Conservation (phyloP, 2,888 invertebrate genomes). For the Cephus rjabovi region DNA sequence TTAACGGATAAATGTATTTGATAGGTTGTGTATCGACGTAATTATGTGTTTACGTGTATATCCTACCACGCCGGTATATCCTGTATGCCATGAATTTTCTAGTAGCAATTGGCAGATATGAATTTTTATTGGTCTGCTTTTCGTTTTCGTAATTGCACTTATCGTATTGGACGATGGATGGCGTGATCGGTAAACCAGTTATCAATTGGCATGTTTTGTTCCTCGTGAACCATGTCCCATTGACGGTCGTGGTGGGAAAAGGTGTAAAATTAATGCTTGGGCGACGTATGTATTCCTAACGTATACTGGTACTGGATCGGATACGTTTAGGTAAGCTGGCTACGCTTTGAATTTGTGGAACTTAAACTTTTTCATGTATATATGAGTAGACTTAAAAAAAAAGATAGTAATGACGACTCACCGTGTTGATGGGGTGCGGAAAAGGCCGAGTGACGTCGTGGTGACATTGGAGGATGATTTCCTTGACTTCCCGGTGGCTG, state of each 20-base stretch:
- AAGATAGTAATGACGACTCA: conserved; percentile 51
- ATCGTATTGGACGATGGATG: background rate
- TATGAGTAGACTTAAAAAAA: background rate
- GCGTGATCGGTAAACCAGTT: background rate
- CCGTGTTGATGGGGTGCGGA: conserved; percentile 73
- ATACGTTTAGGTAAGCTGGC: background rate
- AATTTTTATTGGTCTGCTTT: background rate
- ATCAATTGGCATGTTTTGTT: background rate
- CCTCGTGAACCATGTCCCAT: background rate
- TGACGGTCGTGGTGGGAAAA: background rate
- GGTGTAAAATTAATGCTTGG: background rate
- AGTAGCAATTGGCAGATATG: background rate
- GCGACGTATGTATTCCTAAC: background rate
- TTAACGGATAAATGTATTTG: background rate
- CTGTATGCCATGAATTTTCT: background rate
- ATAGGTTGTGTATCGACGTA: background rate
- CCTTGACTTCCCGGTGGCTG: conserved; percentile 78
- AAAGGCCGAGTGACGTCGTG: conserved; percentile 64
- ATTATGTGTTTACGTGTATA: background rate
- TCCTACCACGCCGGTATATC: background rate
- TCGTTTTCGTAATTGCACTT: background rate
- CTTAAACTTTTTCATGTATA: background rate
- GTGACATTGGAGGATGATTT: conserved; percentile 63
- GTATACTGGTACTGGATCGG: background rate
- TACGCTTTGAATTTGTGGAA: background rate